Evolutionary conservation across 1,140 invertebrate genomes (phyloP), one percentile per base, ranked within the genome.

Genomic region (Laupala kohalensis): DNA sequence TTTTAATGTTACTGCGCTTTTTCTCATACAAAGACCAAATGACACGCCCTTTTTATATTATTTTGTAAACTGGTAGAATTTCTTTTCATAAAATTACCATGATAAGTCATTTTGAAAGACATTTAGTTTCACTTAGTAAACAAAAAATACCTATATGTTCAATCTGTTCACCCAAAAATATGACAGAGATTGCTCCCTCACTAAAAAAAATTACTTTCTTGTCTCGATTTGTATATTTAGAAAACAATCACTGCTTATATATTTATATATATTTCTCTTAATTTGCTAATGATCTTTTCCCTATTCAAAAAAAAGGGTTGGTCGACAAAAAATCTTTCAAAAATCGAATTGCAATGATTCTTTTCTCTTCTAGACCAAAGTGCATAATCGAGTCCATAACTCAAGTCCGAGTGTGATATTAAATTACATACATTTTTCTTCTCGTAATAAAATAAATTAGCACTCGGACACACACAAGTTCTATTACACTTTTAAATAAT

Each of bases 361-460:
- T 68, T 68, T 53, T 68, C 67, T 29, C 27, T 29, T 23, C 29
- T 68, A 29, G 67, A 29, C 67, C 67, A 27, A 68, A 68, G 67
- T 68, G 67, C 67, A 68, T 29, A 68, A 27, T 29, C n/a, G 29
- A 29, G 28, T 29, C 26, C 67, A 68, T 27, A 68, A 68, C 67
- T 68, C 27, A 68, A 29, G 67, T 68, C 67, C 67, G 29, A 27
- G 27, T 27, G 27, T 30, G 67, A 29, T 68, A 68, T 68, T 68
- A 27, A 68, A 68, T 68, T 68, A 68, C 67, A 68, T 68, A 29
- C 67, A n/a, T n/a, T 53, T 68, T 29, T 68, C 67, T 68, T 68
- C 28, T 68, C 24, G 67, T 68, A 68, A 68, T 68, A 68, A 68
- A 68, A 68, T 68, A 68, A 68, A 68, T 68, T 68, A 68, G 67